Percentiles rank a stretch among this genome's conserved stretches.
phyloP scores from a whole-genome alignment of 92 coral and sea anemone species.

The Ricordea florida region DNA sequence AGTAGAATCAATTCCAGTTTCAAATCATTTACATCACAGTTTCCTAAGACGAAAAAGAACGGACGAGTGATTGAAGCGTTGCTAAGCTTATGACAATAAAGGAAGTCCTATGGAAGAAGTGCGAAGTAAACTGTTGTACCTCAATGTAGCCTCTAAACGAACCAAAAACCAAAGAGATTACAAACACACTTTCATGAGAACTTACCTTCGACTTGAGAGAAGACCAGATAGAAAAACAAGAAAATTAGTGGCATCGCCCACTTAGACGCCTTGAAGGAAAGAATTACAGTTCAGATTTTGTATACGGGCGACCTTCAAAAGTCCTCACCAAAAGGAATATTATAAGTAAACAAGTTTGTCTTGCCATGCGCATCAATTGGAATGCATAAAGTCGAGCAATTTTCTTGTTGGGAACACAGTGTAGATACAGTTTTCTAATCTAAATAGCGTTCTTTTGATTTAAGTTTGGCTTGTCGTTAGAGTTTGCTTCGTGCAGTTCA shows the following conservation, averaged over 20 bases:
- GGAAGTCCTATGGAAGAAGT: not conserved
- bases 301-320: too few species aligned
- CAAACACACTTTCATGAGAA: not conserved
- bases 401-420: not conserved
- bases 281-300: not conserved
- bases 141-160: not conserved
- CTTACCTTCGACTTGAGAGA: constrained; percentile 24
- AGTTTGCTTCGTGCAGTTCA: constrained; percentile 39
- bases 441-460: constrained; percentile 1
- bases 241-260: constrained; percentile 11
- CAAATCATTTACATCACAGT: too few species aligned
- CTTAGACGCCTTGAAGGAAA: not conserved
- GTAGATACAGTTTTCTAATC: not conserved
- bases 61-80: not conserved
- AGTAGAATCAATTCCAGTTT: too few species aligned
- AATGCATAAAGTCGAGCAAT: not conserved
- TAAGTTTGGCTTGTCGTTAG: constrained; percentile 7
- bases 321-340: too few species aligned
- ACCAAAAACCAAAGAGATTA: not conserved
- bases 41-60: not conserved
- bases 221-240: constrained; percentile 1
- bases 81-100: not conserved
- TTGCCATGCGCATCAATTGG: not conserved
- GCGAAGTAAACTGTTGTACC: not conserved
- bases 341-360: not conserved